These are phyloP conservation scores for Trididemnum clinides DNA, from an alignment of 23 tunicate species.

Conservation along the genomic window DNA sequence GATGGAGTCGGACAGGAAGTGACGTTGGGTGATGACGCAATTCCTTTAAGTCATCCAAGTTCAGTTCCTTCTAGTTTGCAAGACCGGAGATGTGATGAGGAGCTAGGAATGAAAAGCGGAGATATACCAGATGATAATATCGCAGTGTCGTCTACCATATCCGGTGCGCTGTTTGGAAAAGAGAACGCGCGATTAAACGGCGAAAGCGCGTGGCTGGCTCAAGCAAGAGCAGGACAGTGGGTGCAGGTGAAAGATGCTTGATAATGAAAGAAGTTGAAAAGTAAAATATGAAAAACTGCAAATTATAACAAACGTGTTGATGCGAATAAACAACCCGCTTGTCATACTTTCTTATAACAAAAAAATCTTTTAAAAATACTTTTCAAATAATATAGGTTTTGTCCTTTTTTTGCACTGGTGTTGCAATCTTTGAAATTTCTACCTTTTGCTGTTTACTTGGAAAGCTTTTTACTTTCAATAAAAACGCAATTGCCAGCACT, in stretches of 20 bases:
- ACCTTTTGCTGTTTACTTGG: too few relatives aligned
- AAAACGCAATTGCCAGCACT: too few relatives aligned
- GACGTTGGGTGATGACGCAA: not conserved
- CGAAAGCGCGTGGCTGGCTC: slow-evolving; percentile 53
- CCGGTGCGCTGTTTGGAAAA: slow-evolving; percentile 19
- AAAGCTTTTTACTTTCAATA: too few relatives aligned
- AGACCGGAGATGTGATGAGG: not conserved
- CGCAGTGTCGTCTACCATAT: slow-evolving; percentile 9
- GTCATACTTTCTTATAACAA: too few relatives aligned
- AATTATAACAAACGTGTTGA: too few relatives aligned
- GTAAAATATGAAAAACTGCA: too few relatives aligned
- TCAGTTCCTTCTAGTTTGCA: not conserved
- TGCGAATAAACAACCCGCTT: too few relatives aligned
- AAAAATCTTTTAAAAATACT: too few relatives aligned
- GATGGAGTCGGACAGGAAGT: not conserved
- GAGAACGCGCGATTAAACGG: slow-evolving; percentile 66
- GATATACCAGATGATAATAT: slow-evolving; percentile 44
- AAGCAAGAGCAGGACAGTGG: not conserved
- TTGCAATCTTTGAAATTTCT: too few relatives aligned
- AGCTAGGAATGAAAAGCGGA: slow-evolving; percentile 64
- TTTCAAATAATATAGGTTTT: too few relatives aligned
- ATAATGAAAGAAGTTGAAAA: not conserved
- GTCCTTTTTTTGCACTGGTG: too few relatives aligned
- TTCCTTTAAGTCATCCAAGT: not conserved
- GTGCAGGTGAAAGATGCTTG: slow-evolving; percentile 18